phyloP scores from a whole-genome alignment of 2,113 vertebrate species.

The Leptobrachium ailaonicum region DNA sequence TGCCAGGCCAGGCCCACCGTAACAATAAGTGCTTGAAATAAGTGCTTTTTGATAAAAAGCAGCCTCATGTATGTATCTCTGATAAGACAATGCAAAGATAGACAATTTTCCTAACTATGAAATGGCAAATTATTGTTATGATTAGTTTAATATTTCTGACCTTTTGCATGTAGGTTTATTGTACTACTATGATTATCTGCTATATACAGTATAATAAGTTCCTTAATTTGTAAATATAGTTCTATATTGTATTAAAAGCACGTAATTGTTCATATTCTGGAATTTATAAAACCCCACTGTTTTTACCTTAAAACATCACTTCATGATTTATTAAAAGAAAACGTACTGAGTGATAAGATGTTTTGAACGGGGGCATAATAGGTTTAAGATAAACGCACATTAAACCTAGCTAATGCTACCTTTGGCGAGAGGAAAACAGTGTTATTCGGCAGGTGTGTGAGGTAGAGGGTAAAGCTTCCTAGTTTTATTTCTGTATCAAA shows the following conservation, averaged over 20 bases:
- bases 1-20: too few relatives aligned
- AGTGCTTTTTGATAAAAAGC: too few relatives aligned
- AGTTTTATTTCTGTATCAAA: constrained; percentile 46
- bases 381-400: neutral
- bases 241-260: neutral
- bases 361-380: neutral
- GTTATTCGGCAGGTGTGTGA: constrained; percentile 21
- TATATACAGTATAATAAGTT: neutral
- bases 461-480: constrained; percentile 5
- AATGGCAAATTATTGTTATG: too few relatives aligned
- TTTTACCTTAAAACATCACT: neutral
- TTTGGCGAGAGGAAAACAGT: constrained; percentile 2
- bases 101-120: too few relatives aligned
- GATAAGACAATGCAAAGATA: too few relatives aligned
- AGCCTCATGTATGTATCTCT: too few relatives aligned
- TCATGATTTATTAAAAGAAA: neutral
- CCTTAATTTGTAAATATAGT: neutral
- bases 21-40: too few relatives aligned
- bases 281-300: neutral
- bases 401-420: neutral
- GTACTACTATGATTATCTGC: too few relatives aligned
- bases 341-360: neutral
- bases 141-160: too few relatives aligned
- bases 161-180: too few relatives aligned
- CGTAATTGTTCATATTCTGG: neutral